phyloP scores from a whole-genome alignment of 1,140 invertebrate species.

The Pissodes strobi region DNA sequence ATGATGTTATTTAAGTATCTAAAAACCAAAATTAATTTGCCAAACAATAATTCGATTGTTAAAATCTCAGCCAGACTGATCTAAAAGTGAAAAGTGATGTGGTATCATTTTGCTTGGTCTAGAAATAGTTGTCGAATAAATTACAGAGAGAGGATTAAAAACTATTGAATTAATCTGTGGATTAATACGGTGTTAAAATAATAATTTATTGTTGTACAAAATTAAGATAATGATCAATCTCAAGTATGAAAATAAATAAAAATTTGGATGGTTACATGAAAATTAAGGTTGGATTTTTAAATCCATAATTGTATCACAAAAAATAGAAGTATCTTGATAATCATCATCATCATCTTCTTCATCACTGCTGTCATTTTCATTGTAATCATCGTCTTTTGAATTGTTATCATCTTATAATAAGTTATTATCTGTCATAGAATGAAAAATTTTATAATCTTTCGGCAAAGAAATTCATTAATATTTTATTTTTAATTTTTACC shows the following conservation, averaged over 20 bases:
- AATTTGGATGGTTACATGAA: constrained; percentile 12
- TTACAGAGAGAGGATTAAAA: constrained; percentile 11
- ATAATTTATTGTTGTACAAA: constrained; percentile 24
- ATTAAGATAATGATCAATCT: neutral
- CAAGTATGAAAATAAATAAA: constrained; percentile 1
- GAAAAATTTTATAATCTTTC: neutral
- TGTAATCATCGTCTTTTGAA: constrained; percentile 21
- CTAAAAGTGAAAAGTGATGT: neutral
- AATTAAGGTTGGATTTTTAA: constrained; percentile 16
- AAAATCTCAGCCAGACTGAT: no score
- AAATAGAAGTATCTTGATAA: constrained; percentile 19
- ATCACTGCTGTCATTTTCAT: constrained; percentile 23
- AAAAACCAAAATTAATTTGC: no score
- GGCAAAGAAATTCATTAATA: constrained; percentile 7
- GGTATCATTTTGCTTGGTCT: constrained; percentile 23
- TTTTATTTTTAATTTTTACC: no score
- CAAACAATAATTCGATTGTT: no score
- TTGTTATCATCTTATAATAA: constrained; percentile 20
- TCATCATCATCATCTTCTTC: constrained; percentile 17
- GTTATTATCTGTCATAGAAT: constrained; percentile 22
- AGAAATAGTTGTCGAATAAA: constrained; percentile 25
- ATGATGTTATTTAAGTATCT: no score
- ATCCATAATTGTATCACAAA: constrained; percentile 17
- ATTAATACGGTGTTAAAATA: constrained; percentile 15
- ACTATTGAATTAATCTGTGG: constrained; percentile 1